Evolutionary conservation across 1,140 invertebrate genomes (phyloP).

Genomic region (Battus philenor): DNA sequence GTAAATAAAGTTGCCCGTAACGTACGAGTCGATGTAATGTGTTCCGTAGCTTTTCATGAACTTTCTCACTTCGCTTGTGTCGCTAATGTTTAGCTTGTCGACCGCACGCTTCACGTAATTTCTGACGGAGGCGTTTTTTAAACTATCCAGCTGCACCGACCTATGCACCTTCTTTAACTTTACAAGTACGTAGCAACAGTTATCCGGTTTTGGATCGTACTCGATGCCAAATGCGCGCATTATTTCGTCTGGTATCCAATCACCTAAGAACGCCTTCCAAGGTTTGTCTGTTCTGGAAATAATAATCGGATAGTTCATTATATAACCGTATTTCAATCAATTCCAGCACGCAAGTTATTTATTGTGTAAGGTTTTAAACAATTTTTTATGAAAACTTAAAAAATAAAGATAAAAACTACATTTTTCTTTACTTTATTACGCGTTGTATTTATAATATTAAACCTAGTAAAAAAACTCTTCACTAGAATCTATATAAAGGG

Average conservation of each 20-base stretch:
- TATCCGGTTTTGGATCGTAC: conserved; percentile 78
- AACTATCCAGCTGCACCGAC: conserved; percentile 72
- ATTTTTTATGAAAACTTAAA: too few species aligned
- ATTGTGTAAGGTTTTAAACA: too few species aligned
- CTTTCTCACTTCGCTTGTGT: conserved; percentile 78
- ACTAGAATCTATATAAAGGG: too few species aligned
- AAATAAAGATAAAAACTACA: too few species aligned
- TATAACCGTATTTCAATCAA: too few species aligned
- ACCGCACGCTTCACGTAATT: conserved; percentile 79
- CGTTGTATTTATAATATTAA: too few species aligned
- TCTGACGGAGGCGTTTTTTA: conserved; percentile 74
- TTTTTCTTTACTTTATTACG: too few species aligned
- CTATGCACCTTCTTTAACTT: conserved; percentile 80
- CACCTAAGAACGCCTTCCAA: conserved; percentile 85
- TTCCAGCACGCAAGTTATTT: too few species aligned
- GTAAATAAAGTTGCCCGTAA: conserved; percentile 86
- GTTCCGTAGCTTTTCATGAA: conserved; percentile 86
- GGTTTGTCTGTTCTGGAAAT: conserved; percentile 79
- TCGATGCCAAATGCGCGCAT: conserved; percentile 83
- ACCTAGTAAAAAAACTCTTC: too few species aligned
- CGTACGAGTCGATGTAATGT: conserved; percentile 84
- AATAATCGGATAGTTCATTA: conserved; percentile 20
- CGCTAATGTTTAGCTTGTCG: conserved; percentile 78
- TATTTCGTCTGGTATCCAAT: conserved; percentile 80
- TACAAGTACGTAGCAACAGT: conserved; percentile 84